A percentile compares a stretch with the other conserved stretches of the same genome.
Conservation (phyloP, 2,113 vertebrate species). For the Prunella himalayana region DNA sequence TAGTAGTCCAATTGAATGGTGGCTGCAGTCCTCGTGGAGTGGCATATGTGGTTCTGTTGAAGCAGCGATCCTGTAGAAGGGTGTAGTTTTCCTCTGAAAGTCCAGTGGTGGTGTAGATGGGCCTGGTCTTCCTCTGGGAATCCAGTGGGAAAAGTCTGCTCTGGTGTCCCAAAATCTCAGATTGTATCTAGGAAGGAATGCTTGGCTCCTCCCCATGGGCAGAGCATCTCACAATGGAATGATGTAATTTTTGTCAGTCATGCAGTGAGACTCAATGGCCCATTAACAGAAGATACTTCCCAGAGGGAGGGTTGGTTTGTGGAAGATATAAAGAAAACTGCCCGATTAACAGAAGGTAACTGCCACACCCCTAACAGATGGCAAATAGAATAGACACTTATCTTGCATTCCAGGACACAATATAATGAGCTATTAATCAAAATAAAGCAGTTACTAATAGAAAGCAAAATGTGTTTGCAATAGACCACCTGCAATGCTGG, state of each 20-base stretch:
- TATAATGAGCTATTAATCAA: neutral
- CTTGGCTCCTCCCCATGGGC: no score
- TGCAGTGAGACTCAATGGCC: neutral
- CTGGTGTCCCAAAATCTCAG: no score
- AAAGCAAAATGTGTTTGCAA: neutral
- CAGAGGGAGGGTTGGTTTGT: neutral
- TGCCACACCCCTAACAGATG: neutral
- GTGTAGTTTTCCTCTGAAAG: no score
- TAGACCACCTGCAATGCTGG: neutral
- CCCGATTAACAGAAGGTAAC: neutral
- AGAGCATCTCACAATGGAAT: no score
- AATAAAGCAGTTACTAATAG: neutral
- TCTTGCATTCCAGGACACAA: neutral
- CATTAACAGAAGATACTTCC: neutral
- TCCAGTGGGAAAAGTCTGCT: no score
- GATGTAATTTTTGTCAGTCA: neutral
- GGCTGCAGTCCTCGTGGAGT: no score
- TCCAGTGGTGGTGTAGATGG: no score
- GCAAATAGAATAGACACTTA: neutral
- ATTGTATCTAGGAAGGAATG: no score
- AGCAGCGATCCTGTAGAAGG: no score
- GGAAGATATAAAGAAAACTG: neutral
- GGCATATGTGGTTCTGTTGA: no score
- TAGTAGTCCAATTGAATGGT: no score
- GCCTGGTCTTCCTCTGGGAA: no score